Evolutionary conservation across 2,113 vertebrate genomes (phyloP).

Genomic region (Ageneiosus marmoratus): DNA sequence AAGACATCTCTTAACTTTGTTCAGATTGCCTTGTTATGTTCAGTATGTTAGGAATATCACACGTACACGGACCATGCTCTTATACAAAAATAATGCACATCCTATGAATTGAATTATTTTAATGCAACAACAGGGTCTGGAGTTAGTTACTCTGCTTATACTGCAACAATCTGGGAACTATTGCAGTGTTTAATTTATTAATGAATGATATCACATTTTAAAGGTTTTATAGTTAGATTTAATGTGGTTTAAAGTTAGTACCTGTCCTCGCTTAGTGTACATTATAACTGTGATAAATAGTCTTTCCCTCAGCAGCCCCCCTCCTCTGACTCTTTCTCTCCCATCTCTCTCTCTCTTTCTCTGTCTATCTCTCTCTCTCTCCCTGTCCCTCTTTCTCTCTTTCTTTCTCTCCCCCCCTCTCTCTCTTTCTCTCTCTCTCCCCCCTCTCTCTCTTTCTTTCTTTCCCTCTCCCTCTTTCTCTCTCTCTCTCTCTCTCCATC

Average conservation of each 20-base stretch:
- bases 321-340: too few species aligned
- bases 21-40: not conserved
- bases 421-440: too few species aligned
- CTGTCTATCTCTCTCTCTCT: conserved; percentile 52
- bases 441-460: too few species aligned
- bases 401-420: too few species aligned
- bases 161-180: not conserved
- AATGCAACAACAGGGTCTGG: not conserved
- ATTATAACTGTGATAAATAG: not conserved
- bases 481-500: not conserved
- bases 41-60: not conserved
- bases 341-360: not conserved
- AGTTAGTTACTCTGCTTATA: not conserved
- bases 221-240: not conserved
- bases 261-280: too few species aligned
- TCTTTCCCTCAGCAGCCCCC: not conserved
- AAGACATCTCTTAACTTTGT: not conserved
- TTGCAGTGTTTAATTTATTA: not conserved
- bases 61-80: not conserved
- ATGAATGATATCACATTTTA: not conserved
- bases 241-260: not conserved
- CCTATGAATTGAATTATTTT: too few species aligned
- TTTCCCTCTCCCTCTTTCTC: conserved; percentile 17
- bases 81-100: too few species aligned
- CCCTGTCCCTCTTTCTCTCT: not conserved